Conservation (phyloP, 2,113 vertebrate genomes). For the Ailuropoda melanoleuca region DNA sequence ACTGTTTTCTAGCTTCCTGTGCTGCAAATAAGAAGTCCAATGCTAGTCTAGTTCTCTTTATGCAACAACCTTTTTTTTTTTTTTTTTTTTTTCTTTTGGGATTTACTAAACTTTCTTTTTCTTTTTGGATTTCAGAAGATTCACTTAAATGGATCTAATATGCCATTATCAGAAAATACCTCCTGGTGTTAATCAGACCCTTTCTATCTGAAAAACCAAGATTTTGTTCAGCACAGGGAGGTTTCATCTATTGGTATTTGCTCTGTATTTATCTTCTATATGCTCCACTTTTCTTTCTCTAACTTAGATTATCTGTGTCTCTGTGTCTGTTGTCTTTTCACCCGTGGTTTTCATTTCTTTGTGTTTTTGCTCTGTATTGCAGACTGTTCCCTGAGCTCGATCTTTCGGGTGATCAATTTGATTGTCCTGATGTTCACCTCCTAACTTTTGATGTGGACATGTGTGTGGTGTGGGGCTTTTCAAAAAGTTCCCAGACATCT, state of each 20-base stretch:
- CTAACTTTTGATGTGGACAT: not conserved
- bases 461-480: not conserved
- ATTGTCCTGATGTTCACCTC: not conserved
- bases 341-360: not conserved
- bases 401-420: not conserved
- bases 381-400: not conserved
- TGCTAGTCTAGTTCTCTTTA: not conserved
- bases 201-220: not conserved
- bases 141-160: not conserved
- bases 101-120: not conserved
- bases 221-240: not conserved
- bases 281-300: not conserved
- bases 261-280: not conserved
- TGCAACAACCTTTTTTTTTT: not conserved
- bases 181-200: not conserved
- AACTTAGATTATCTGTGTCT: not conserved
- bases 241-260: not conserved
- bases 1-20: not conserved
- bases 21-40: not conserved
- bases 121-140: not conserved
- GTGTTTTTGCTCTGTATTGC: not conserved
- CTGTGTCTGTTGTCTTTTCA: not conserved
- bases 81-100: not conserved
- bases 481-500: not conserved
- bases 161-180: not conserved